phyloP scores from a whole-genome alignment of 2,797 vertebrate species.

The Clarias pachynema region DNA sequence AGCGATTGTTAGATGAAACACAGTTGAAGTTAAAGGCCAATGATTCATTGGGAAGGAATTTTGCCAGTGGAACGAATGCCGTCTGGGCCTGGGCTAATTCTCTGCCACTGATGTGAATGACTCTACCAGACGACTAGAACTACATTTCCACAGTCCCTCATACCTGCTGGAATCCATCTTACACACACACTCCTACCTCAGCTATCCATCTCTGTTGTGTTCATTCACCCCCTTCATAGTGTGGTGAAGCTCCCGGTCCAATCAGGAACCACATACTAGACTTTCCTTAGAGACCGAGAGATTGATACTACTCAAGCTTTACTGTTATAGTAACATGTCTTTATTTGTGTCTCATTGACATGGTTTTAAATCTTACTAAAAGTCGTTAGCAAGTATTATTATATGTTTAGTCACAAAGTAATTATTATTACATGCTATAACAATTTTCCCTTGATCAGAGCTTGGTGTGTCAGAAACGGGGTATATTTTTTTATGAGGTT shows the following conservation, averaged over 20 bases:
- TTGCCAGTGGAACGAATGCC: conserved; percentile 58
- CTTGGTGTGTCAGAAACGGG: neutral
- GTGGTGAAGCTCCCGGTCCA: neutral
- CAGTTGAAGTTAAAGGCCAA: conserved; percentile 66
- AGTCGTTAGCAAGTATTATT: neutral
- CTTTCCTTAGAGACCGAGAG: neutral
- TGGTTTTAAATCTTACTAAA: neutral
- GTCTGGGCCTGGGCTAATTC: conserved; percentile 38
- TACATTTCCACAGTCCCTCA: conserved; percentile 43
- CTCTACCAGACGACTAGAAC: conserved; percentile 48
- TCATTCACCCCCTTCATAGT: neutral
- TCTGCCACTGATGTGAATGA: conserved; percentile 51
- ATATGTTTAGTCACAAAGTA: neutral
- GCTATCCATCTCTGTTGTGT: conserved; percentile 9
- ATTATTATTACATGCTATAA: neutral
- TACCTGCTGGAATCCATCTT: conserved; percentile 48
- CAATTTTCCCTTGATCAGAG: neutral
- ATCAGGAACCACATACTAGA: neutral
- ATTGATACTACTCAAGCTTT: neutral
- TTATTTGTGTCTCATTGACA: neutral
- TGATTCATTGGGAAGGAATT: conserved; percentile 75
- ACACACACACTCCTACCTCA: conserved; percentile 13
- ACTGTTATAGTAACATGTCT: neutral
- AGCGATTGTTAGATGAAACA: conserved; percentile 75
- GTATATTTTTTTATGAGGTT: neutral